Conservation (phyloP, 2,113 vertebrate genomes). For the Gorsachius goisagi region DNA sequence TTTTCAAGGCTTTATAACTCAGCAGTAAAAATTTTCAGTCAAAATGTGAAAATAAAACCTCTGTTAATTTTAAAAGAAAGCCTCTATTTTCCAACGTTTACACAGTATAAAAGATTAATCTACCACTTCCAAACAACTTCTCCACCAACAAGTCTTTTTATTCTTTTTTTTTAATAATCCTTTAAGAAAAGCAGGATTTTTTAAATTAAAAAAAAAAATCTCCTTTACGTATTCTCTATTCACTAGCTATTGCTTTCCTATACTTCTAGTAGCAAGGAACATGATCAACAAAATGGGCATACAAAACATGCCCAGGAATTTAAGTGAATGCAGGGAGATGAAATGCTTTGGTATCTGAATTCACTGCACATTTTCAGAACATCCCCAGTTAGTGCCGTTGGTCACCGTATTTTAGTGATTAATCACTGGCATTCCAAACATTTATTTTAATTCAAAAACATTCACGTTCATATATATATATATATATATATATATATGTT, state of each 20-base stretch:
- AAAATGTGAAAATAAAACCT: slow-evolving; percentile 8
- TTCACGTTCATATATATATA: background rate
- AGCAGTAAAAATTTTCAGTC: background rate
- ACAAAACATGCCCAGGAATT: background rate
- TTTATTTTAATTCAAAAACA: background rate
- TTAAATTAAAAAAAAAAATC: background rate
- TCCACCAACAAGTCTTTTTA: background rate
- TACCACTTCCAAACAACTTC: background rate
- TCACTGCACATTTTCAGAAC: background rate
- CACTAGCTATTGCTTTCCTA: background rate
- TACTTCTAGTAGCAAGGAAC: background rate
- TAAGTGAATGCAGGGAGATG: background rate
- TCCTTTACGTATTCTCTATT: background rate
- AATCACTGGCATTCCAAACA: background rate
- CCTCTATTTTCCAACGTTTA: background rate
- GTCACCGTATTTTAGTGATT: background rate
- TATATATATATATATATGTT: too few species aligned
- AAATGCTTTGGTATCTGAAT: background rate
- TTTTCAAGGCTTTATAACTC: background rate
- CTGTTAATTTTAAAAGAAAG: background rate
- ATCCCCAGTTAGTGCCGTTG: background rate
- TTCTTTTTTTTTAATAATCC: background rate
- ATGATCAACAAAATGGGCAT: background rate
- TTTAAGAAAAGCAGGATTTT: background rate
- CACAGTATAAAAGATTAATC: background rate